Base-by-base conservation (phyloP, 2,113 vertebrate genomes). In the Istiophorus platypterus region DNA sequence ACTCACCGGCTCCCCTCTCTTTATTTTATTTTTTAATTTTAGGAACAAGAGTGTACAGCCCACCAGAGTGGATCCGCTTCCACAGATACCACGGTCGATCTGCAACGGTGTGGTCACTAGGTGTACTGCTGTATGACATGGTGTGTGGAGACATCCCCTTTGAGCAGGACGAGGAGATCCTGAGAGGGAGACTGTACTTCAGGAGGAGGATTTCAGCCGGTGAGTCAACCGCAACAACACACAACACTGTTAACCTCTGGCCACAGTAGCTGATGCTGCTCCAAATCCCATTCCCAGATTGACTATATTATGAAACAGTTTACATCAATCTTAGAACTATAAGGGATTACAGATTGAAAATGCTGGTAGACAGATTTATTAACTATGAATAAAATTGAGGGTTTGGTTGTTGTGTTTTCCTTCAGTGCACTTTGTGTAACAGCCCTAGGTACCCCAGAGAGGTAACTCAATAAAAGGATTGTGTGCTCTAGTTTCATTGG, bases 131-230 rank as follows among this genome's bases (percentile, higher is more conserved):
- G 2, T 99, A 97, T 0, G 98, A 99, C 92, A 99, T 99, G 98
- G 97, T 99, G 73, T 99, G 98, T 0, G 98, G 98, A 42, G 98
- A 99, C 91, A 99, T 99, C 90, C 98, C 98, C 29, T 99, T 99
- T 22, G 98, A 99, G 89, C 98, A 98, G 82, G 98, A 99, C 0
- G 97, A 99, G 72, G 98, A 99, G 93, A 99, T 99, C 68, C 94
- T 99, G 47, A 94, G 95, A 0, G 98, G 97, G 1, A 94, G 94
- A 17, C 92, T 99, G 56, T 97, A 96, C 76, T 99, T 99, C 96
- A 96, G 97, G 74, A 96, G 97, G 79, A 96, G 97, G 90, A 89
- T 99, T 87, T 99, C 98, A 49, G 89, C 96, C 70, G 98, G 98
- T 99, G 69, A 81, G 96, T 90, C 42, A 2, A 65, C 39, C 62